Evolutionary conservation across 1,140 invertebrate species (phyloP).

Genomic region (Drosophila lacertosa): DNA sequence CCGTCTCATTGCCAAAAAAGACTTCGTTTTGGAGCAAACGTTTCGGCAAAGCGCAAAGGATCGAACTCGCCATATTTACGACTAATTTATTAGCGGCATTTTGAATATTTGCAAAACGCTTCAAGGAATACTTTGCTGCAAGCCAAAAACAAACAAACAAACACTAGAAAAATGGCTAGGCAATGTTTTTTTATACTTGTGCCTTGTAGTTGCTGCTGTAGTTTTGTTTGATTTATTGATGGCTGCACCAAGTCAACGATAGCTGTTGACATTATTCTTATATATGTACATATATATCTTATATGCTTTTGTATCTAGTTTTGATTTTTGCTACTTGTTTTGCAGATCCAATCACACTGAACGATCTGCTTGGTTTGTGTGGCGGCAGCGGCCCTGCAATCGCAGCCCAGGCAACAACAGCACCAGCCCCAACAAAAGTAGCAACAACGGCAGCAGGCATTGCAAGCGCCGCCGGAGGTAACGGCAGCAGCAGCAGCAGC

Average conservation of each 20-base stretch:
- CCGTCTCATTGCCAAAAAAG: slow-evolving; percentile 32
- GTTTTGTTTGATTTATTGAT: slow-evolving; percentile 75
- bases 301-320: slow-evolving; percentile 18
- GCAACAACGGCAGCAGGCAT: slow-evolving; percentile 41
- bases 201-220: slow-evolving; percentile 2
- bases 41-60: background rate
- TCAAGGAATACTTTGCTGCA: slow-evolving; percentile 24
- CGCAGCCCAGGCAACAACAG: slow-evolving; percentile 48
- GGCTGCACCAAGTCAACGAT: slow-evolving; percentile 64
- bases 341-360: slow-evolving; percentile 78
- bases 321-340: slow-evolving; percentile 11
- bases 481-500: slow-evolving; percentile 70
- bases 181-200: slow-evolving; percentile 9
- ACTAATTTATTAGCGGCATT: slow-evolving; percentile 74
- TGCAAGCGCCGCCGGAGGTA: slow-evolving; percentile 48
- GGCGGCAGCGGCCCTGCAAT: slow-evolving; percentile 49
- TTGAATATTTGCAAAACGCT: slow-evolving; percentile 77
- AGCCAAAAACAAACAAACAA: background rate
- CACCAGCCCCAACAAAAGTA: slow-evolving; percentile 32
- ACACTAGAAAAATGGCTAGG: slow-evolving; percentile 37
- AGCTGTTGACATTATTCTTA: slow-evolving; percentile 61
- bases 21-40: background rate
- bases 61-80: slow-evolving; percentile 42
- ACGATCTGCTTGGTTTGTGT: slow-evolving; percentile 79
- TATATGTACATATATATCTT: background rate